phyloP scores from a whole-genome alignment of 2,888 invertebrate genomes.

The Andrena bicolor region DNA sequence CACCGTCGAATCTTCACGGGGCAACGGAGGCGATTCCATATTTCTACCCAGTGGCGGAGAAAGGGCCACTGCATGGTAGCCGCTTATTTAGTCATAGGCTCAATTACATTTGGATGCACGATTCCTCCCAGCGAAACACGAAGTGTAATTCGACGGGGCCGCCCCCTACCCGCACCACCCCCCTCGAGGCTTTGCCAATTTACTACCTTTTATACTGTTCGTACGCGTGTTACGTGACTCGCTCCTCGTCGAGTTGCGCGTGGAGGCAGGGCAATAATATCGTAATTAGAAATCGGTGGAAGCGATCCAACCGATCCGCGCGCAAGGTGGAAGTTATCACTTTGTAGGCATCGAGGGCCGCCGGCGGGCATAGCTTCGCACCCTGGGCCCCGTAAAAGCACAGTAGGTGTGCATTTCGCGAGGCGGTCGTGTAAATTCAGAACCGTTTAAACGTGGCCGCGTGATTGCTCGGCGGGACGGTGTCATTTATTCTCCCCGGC shows the following conservation, averaged over 20 bases:
- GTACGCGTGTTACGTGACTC: conserved; percentile 49
- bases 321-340: conserved; percentile 39
- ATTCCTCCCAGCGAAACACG: conserved; percentile 67
- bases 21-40: conserved; percentile 34
- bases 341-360: conserved; percentile 24
- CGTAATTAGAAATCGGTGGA: conserved; percentile 52
- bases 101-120: conserved; percentile 62
- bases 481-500: conserved; percentile 28
- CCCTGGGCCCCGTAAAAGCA: not conserved
- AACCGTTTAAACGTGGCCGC: conserved; percentile 23
- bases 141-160: conserved; percentile 52
- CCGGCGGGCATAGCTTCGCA: not conserved
- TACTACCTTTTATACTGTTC: conserved; percentile 34
- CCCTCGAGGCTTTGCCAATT: conserved; percentile 27
- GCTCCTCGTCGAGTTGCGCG: not conserved
- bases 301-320: conserved; percentile 15
- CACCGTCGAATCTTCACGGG: conserved; percentile 16
- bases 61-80: conserved; percentile 17
- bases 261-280: conserved; percentile 11
- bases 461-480: conserved; percentile 16
- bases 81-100: conserved; percentile 64
- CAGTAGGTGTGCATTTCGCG: conserved; percentile 17
- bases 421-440: conserved; percentile 19
- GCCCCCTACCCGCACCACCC: conserved; percentile 1
- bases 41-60: conserved; percentile 48